Evolutionary conservation across 2,888 invertebrate genomes (phyloP), one percentile per base, ranked within the genome.

Genomic region (Lamellibrachia satsuma): DNA sequence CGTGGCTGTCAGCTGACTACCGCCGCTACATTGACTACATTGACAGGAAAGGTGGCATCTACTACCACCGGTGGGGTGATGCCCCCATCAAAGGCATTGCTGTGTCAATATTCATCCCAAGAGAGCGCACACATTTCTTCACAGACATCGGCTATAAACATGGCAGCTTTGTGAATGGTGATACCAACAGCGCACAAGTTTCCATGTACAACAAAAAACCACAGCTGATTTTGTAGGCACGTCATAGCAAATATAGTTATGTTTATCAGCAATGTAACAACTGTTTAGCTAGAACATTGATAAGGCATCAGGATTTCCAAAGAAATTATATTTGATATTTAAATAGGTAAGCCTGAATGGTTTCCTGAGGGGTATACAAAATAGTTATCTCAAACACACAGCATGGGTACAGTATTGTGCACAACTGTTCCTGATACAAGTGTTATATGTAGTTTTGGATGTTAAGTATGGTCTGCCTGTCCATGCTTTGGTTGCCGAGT

Each of bases 61-160:
- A 91, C 91, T 57, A 55, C 27, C 52, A 91, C 39, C 55, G 91
- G 52, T 91, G 91, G 91, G 91, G 91, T 27, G 91, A 91, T 4
- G 91, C 91, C n/a, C 91, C 91, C 7, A 91, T 91, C 91, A 91
- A 91, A 60, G 39, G 57, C 27, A 39, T 91, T n/a, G 91, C 91
- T n/a, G 27, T 91, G 91, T 57, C 57, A n/a, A 91, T 91, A 60
- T 91, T 91, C 60, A 27, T 91, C 8, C 91, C 90, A 39, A 27
- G 52, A 55, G n/a, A 90, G 22, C 52, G 55, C 27, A 91, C 91
- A 27, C 52, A 52, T 91, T 91, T 52, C 55, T 91, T 91, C 55
- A 52, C 27, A 11, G 91, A 91, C 15, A 55, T 52, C 22, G 75
- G 75, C 4, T 75, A 75, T 15, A 22, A 22, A n/a, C 75, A 75